phyloP scores from a whole-genome alignment of 1,140 invertebrate genomes.

The Drosophila repleta region DNA sequence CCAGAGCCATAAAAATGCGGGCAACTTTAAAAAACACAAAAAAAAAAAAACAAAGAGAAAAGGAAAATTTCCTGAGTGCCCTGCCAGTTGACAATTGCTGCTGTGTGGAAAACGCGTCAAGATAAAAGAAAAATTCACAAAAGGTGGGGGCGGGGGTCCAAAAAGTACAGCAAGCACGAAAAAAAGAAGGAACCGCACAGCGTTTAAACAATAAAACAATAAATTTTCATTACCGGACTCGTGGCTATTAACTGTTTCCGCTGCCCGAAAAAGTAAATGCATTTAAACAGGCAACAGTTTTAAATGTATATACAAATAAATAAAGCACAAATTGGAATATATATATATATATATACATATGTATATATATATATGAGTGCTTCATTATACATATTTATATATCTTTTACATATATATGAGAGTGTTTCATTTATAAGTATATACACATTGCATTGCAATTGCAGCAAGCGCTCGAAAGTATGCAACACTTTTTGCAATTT shows the following conservation, averaged over 20 bases:
- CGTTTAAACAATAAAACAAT: constrained; percentile 80
- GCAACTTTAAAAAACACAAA: constrained; percentile 56
- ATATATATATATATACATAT: constrained; percentile 6
- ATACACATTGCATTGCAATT: constrained; percentile 61
- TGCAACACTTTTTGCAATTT: constrained; percentile 45
- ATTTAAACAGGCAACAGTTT: constrained; percentile 42
- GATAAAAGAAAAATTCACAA: constrained; percentile 36
- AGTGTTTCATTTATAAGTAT: constrained; percentile 41
- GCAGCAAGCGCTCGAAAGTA: constrained; percentile 49
- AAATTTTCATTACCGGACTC: constrained; percentile 79
- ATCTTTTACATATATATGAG: constrained; percentile 33
- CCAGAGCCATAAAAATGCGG: constrained; percentile 62
- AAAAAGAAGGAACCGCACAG: constrained; percentile 14
- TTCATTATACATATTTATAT: constrained; percentile 48
- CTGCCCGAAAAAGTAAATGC: constrained; percentile 52
- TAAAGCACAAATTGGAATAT: constrained; percentile 51
- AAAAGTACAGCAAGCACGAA: background rate
- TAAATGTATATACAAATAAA: constrained; percentile 17
- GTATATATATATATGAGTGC: constrained; percentile 30
- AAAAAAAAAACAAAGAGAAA: background rate
- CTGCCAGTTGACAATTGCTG: constrained; percentile 32
- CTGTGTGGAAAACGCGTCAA: constrained; percentile 34
- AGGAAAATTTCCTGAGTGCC: constrained; percentile 17
- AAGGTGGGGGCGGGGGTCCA: background rate
- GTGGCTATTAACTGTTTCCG: constrained; percentile 75